Conservation (phyloP, 2,113 vertebrate species). For the Callorhinus ursinus region DNA sequence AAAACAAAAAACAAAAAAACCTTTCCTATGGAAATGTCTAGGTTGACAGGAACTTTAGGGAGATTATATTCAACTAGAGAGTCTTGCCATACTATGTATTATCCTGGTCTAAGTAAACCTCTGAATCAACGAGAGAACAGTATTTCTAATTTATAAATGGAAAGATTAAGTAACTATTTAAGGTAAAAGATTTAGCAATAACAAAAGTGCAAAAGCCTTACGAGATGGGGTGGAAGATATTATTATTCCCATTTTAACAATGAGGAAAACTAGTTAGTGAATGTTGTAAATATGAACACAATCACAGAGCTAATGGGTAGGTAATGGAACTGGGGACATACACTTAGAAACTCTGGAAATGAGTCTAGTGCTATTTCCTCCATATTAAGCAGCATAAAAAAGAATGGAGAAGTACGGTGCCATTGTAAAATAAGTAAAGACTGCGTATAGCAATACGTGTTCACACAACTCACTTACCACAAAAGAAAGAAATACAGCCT, state of each 20-base stretch:
- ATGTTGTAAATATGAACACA: background rate
- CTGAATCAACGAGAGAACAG: background rate
- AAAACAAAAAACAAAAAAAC: background rate
- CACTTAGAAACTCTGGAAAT: background rate
- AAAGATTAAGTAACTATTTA: background rate
- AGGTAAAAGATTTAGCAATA: conserved; percentile 25
- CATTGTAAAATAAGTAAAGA: background rate
- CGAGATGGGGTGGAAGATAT: background rate
- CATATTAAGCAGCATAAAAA: background rate
- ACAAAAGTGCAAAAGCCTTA: background rate
- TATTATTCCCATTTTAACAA: conserved; percentile 2
- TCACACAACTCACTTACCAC: conserved; percentile 3
- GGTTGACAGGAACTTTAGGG: background rate
- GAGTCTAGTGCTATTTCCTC: background rate
- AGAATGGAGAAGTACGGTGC: background rate
- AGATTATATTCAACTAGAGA: background rate
- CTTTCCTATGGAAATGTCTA: conserved; percentile 1
- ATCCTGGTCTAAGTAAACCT: conserved; percentile 1
- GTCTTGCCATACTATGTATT: background rate
- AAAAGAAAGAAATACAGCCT: conserved; percentile 24
- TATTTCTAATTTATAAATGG: conserved; percentile 10
- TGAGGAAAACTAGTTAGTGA: background rate
- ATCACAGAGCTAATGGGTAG: background rate
- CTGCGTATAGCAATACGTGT: background rate
- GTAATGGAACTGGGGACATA: background rate